These are phyloP conservation scores for Pammene aurita DNA, from an alignment of 2,888 invertebrate species.

Conservation along the genomic window DNA sequence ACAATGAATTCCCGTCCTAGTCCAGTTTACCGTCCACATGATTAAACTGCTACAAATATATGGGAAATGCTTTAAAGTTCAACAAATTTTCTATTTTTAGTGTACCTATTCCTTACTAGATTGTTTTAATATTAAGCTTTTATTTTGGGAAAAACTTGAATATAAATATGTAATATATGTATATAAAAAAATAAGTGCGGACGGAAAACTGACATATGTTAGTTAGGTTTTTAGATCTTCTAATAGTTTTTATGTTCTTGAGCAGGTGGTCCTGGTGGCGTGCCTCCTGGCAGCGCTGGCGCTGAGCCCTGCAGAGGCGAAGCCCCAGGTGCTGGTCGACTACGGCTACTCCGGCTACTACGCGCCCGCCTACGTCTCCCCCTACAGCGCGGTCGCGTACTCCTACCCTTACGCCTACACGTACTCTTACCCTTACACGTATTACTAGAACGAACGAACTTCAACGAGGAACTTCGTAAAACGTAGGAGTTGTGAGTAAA, in stretches of 20 bases:
- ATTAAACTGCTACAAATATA: too few species aligned
- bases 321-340: conserved; percentile 73
- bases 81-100: too few species aligned
- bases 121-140: too few species aligned
- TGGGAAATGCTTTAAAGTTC: too few species aligned
- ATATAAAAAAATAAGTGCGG: too few species aligned
- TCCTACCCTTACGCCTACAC: conserved; percentile 74
- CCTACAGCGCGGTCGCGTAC: conserved; percentile 67
- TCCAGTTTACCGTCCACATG: too few species aligned
- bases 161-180: too few species aligned
- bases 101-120: too few species aligned
- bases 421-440: conserved; percentile 70
- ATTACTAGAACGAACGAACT: conserved; percentile 59
- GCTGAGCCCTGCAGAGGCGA: conserved; percentile 61
- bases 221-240: too few species aligned
- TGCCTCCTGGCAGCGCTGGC: conserved; percentile 56
- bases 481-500: conserved; percentile 2
- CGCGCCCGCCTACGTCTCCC: conserved; percentile 63
- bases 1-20: too few species aligned
- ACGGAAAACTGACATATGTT: too few species aligned
- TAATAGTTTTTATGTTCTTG: not conserved
- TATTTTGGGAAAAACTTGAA: too few species aligned
- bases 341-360: conserved; percentile 66
- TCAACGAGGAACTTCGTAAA: not conserved
- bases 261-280: conserved; percentile 60